Evolutionary conservation across 2,797 vertebrate species (phyloP).

Genomic region (Parambassis ranga): DNA sequence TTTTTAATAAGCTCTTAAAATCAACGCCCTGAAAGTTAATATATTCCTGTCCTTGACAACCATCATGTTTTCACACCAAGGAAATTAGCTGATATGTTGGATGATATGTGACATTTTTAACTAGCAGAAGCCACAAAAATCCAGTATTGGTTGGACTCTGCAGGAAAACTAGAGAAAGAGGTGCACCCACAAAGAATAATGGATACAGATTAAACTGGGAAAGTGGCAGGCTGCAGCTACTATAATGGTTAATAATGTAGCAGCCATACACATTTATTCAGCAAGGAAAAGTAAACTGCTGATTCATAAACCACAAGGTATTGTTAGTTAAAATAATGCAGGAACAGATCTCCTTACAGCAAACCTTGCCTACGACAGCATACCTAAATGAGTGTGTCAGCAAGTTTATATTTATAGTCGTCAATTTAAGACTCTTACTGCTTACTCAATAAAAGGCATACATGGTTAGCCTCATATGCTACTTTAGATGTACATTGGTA

Average conservation of each 20-base stretch:
- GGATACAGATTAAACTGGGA: not conserved
- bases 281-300: conserved; percentile 6
- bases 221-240: not conserved
- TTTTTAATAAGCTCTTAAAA: too few relatives aligned
- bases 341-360: not conserved
- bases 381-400: conserved; percentile 8
- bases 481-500: too few relatives aligned
- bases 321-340: conserved; percentile 28
- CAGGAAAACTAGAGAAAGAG: too few relatives aligned
- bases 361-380: conserved; percentile 1
- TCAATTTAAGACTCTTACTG: not conserved
- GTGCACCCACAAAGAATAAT: too few relatives aligned
- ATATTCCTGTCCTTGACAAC: too few relatives aligned
- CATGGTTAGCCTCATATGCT: not conserved
- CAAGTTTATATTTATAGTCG: not conserved
- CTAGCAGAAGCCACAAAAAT: too few relatives aligned
- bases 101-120: too few relatives aligned
- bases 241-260: not conserved
- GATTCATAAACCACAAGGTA: conserved; percentile 31
- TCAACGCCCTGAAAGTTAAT: too few relatives aligned
- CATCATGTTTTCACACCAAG: too few relatives aligned
- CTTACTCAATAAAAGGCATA: not conserved
- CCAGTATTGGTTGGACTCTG: too few relatives aligned
- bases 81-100: too few relatives aligned
- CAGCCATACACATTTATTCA: conserved; percentile 7